Percentiles rank a stretch among this genome's conserved stretches.
phyloP scores from a whole-genome alignment of 2,113 vertebrate species.

The Catagonus wagneri region DNA sequence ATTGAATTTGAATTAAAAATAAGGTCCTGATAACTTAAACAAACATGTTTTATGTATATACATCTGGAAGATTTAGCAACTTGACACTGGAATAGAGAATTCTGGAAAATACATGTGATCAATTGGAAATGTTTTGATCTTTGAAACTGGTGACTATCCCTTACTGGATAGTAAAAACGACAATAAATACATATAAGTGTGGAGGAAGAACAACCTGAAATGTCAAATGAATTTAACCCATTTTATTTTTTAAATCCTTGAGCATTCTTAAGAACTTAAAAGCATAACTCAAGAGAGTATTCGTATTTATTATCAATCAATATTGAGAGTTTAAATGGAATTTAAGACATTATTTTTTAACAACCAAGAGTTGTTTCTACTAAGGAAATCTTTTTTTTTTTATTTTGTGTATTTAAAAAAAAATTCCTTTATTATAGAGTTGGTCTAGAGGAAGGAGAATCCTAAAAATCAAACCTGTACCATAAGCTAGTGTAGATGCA shows the following conservation, averaged over 20 bases:
- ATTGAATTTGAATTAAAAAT: constrained; percentile 50
- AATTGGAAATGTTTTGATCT: not conserved
- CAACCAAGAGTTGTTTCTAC: not conserved
- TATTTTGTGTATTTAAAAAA: not conserved
- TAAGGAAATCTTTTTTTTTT: not conserved
- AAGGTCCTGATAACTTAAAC: constrained; percentile 13
- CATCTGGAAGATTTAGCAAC: not conserved
- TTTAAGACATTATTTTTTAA: not conserved
- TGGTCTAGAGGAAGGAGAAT: not conserved
- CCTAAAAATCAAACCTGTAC: not conserved
- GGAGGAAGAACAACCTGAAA: not conserved
- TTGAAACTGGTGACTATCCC: not conserved
- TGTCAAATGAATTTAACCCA: not conserved
- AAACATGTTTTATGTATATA: not conserved
- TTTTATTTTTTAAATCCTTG: not conserved
- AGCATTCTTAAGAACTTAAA: constrained; percentile 26
- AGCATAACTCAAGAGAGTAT: not conserved
- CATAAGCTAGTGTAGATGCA: not conserved
- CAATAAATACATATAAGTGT: not conserved
- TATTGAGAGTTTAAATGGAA: not conserved
- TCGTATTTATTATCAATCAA: not conserved
- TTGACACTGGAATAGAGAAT: constrained; percentile 16
- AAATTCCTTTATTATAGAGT: not conserved
- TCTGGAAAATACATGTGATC: not conserved
- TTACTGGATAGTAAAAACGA: not conserved